phyloP scores from a whole-genome alignment of 2,888 invertebrate species.

The Campopleginae sp. region DNA sequence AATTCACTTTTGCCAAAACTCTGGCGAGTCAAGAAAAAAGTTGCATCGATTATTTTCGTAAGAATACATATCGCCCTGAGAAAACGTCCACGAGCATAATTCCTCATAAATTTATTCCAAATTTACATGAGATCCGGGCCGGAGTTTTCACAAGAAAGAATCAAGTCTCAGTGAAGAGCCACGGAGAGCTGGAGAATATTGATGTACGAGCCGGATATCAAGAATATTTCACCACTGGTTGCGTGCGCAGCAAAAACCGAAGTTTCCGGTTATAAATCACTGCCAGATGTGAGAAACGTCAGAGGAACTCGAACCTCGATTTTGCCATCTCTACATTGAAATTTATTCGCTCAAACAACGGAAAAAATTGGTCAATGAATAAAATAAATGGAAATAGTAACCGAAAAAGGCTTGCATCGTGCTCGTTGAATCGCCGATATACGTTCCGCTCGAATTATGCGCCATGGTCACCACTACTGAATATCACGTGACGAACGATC shows the following conservation, averaged over 20 bases:
- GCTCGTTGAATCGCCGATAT: conserved; percentile 34
- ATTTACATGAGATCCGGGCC: conserved; percentile 72
- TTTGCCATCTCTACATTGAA: background rate
- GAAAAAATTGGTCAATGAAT: background rate
- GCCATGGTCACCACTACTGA: background rate
- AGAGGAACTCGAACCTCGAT: conserved; percentile 38
- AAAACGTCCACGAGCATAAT: background rate
- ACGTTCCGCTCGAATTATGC: conserved; percentile 29
- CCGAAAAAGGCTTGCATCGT: background rate
- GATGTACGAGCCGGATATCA: conserved; percentile 67
- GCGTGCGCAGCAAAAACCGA: conserved; percentile 54
- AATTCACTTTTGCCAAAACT: background rate
- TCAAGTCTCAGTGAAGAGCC: conserved; percentile 32
- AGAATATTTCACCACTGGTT: conserved; percentile 64
- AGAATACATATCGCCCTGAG: background rate
- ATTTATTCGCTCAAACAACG: background rate
- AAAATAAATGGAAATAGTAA: background rate
- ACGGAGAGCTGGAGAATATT: conserved; percentile 51
- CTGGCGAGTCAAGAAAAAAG: background rate
- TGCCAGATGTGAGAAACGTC: conserved; percentile 48
- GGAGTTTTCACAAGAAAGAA: conserved; percentile 51
- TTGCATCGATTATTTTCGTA: background rate
- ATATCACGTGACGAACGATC: background rate
- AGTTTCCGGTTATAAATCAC: conserved; percentile 58
- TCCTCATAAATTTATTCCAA: conserved; percentile 51